phyloP scores from a whole-genome alignment of 2,888 invertebrate genomes.

The Drosophila merina region DNA sequence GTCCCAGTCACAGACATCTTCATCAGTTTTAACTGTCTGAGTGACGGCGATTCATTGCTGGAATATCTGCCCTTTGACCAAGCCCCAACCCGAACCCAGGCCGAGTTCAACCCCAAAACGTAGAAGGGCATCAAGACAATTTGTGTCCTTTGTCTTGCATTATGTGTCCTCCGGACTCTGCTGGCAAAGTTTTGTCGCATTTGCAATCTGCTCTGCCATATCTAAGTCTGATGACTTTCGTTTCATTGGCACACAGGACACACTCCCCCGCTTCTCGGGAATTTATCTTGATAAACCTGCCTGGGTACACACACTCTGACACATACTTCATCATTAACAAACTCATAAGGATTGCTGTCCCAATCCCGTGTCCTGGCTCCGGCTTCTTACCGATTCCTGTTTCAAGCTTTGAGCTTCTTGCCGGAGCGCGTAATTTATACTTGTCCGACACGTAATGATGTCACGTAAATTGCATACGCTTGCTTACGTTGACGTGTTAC shows the following conservation, averaged over 20 bases:
- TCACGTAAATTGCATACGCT: slow-evolving; percentile 81
- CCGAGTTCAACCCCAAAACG: slow-evolving; percentile 17
- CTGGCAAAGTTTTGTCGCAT: slow-evolving; percentile 51
- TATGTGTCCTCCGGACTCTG: slow-evolving; percentile 18
- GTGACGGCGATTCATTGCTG: slow-evolving; percentile 25
- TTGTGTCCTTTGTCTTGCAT: slow-evolving; percentile 54
- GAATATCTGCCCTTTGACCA: slow-evolving; percentile 34
- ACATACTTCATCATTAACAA: slow-evolving; percentile 78
- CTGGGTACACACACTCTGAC: slow-evolving; percentile 20
- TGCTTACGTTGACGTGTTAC: slow-evolving; percentile 67
- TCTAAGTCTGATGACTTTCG: slow-evolving; percentile 72
- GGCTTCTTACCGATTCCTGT: no score
- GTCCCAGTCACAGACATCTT: background rate
- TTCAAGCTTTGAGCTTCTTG: background rate
- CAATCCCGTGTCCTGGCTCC: background rate
- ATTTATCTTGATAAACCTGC: slow-evolving; percentile 70
- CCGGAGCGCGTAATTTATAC: slow-evolving; percentile 75
- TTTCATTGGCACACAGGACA: slow-evolving; percentile 65
- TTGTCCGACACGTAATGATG: slow-evolving; percentile 81
- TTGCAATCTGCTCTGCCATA: slow-evolving; percentile 66
- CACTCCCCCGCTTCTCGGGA: slow-evolving; percentile 51
- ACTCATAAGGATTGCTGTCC: slow-evolving; percentile 57
- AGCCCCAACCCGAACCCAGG: background rate
- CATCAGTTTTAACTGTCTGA: slow-evolving; percentile 52
- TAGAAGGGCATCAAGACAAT: slow-evolving; percentile 42